A percentile compares a stretch with the other conserved stretches of the same genome.
These are phyloP conservation scores for Diorhabda elongata DNA, from an alignment of 1,140 invertebrate species.

Conservation along the genomic window DNA sequence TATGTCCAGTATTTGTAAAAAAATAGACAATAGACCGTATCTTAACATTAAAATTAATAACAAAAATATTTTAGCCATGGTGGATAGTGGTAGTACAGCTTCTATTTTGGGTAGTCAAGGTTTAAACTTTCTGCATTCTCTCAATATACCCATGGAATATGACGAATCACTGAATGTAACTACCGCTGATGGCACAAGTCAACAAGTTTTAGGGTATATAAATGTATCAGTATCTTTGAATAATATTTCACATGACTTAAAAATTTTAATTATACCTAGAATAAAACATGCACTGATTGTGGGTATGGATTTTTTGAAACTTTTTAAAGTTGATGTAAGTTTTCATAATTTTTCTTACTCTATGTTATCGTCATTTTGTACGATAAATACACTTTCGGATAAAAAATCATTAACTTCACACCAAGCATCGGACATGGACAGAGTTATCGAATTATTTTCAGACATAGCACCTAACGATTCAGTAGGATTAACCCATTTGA, in stretches of 20 bases:
- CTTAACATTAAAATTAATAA: conserved; percentile 6
- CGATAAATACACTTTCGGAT: conserved; percentile 7
- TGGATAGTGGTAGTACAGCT: background rate
- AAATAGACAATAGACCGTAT: conserved; percentile 10
- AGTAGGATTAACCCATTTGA: conserved; percentile 10
- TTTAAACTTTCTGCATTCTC: background rate
- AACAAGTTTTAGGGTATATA: conserved; percentile 5
- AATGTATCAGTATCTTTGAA: conserved; percentile 1
- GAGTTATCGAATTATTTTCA: conserved; percentile 7
- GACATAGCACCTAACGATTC: conserved; percentile 8
- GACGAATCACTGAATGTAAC: conserved; percentile 1
- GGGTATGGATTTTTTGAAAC: conserved; percentile 12
- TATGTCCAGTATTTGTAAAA: conserved; percentile 7
- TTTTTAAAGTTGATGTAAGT: background rate
- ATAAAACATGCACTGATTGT: conserved; percentile 10
- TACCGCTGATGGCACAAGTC: conserved; percentile 15
- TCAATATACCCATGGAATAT: conserved; percentile 6
- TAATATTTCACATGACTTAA: conserved; percentile 6
- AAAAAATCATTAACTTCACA: background rate
- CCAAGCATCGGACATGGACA: background rate
- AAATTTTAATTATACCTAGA: conserved; percentile 12
- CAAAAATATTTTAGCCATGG: background rate
- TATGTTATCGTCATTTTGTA: conserved; percentile 5
- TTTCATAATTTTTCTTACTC: conserved; percentile 5
- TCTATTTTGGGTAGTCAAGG: conserved; percentile 1